Conservation (phyloP, 2,888 invertebrate genomes). For the Polietes domitor region DNA sequence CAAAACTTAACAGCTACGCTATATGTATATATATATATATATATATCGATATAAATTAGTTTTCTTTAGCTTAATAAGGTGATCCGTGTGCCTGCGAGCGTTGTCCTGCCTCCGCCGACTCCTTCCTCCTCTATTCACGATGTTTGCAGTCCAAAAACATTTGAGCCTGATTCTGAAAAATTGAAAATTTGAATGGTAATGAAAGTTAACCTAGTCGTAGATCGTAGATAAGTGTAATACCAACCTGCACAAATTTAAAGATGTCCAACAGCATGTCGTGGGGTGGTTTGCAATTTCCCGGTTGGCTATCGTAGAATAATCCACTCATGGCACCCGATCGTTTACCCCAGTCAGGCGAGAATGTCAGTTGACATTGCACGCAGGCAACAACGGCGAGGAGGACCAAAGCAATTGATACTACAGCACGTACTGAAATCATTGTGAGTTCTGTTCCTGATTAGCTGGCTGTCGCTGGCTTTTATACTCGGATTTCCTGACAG, state of each 20-base stretch:
- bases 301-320: constrained; percentile 74
- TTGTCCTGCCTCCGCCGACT: no score
- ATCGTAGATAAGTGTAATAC: neutral
- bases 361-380: constrained; percentile 74
- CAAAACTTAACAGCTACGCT: neutral
- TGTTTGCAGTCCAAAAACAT: constrained; percentile 77
- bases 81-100: neutral
- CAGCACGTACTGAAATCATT: constrained; percentile 75
- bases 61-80: neutral
- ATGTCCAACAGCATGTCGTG: constrained; percentile 79
- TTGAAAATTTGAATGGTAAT: neutral
- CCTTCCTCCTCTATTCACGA: constrained; percentile 70
- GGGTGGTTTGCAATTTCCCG: constrained; percentile 76
- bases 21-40: neutral
- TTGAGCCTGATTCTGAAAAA: constrained; percentile 74
- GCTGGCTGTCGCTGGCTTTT: neutral
- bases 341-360: constrained; percentile 79
- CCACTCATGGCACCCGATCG: constrained; percentile 71
- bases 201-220: no score
- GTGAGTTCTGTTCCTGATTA: constrained; percentile 54
- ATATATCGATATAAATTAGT: constrained; percentile 2
- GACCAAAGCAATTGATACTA: constrained; percentile 72
- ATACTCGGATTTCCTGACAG: constrained; percentile 28
- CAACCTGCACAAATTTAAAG: constrained; percentile 78
- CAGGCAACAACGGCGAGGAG: constrained; percentile 69